A percentile compares a stretch with the other conserved stretches of the same genome.
phyloP scores from a whole-genome alignment of 2,888 invertebrate genomes.

The Drosophila nr. fundita region DNA sequence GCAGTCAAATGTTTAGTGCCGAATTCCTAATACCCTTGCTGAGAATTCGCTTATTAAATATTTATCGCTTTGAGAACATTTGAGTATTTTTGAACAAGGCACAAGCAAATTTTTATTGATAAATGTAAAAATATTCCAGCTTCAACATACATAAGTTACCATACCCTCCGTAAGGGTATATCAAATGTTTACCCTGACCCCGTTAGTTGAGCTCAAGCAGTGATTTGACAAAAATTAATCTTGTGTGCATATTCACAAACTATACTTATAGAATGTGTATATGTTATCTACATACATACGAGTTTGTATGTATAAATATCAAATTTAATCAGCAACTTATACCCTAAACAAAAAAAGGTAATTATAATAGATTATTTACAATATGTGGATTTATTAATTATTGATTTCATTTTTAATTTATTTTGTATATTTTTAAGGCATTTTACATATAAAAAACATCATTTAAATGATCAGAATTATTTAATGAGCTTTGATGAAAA shows the following conservation, averaged over 20 bases:
- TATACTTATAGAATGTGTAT: not conserved
- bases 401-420: not conserved
- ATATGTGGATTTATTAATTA: not conserved
- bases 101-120: not conserved
- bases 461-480: not conserved
- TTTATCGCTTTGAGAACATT: not conserved
- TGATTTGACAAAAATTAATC: slow-evolving; percentile 29
- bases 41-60: not conserved
- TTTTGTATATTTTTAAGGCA: too few species aligned
- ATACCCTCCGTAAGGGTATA: not conserved
- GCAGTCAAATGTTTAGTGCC: not conserved
- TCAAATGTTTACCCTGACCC: slow-evolving; percentile 5
- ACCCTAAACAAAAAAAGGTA: not conserved
- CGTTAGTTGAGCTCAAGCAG: slow-evolving; percentile 7
- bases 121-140: not conserved
- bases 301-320: not conserved
- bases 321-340: not conserved
- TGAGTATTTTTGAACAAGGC: not conserved
- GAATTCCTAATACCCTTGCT: not conserved
- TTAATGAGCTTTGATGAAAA: not conserved
- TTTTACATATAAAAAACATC: not conserved
- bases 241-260: not conserved
- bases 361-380: not conserved
- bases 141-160: not conserved
- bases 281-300: too few species aligned